Evolutionary conservation across 2,888 invertebrate genomes (phyloP).

Genomic region (Zele albiditarsus): DNA sequence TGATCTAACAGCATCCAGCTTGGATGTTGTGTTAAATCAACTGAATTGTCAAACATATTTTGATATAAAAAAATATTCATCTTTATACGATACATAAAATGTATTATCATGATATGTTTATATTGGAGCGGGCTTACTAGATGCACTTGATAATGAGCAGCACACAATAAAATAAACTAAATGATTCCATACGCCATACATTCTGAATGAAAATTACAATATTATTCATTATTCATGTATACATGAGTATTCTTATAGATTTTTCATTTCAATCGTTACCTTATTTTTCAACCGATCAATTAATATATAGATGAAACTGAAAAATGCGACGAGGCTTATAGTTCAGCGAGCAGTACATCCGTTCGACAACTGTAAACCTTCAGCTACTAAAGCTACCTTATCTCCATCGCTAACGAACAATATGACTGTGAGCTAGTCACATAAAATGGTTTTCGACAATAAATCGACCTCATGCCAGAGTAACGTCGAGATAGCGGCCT

Average conservation of each 20-base stretch:
- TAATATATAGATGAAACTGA: neutral
- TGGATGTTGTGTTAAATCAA: constrained; percentile 65
- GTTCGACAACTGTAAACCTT: constrained; percentile 22
- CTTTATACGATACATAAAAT: neutral
- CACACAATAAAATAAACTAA: constrained; percentile 21
- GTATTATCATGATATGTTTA: neutral
- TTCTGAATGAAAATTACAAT: constrained; percentile 15
- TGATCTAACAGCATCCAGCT: constrained; percentile 74
- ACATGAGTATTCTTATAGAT: neutral
- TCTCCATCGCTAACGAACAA: constrained; percentile 52
- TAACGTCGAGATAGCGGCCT: constrained; percentile 44
- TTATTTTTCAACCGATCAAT: neutral
- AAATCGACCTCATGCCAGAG: constrained; percentile 35
- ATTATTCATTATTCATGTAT: constrained; percentile 3
- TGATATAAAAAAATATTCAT: neutral
- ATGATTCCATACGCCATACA: constrained; percentile 26
- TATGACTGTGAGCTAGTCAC: constrained; percentile 29
- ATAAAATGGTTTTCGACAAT: constrained; percentile 42
- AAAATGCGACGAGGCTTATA: neutral
- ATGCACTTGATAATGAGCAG: neutral
- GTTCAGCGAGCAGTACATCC: constrained; percentile 19
- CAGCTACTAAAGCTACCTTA: constrained; percentile 43
- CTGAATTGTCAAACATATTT: constrained; percentile 35
- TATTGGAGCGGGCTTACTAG: constrained; percentile 8
- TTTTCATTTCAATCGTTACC: neutral